Conservation (phyloP, 2,113 vertebrate genomes). For the Urocolius indicus region DNA sequence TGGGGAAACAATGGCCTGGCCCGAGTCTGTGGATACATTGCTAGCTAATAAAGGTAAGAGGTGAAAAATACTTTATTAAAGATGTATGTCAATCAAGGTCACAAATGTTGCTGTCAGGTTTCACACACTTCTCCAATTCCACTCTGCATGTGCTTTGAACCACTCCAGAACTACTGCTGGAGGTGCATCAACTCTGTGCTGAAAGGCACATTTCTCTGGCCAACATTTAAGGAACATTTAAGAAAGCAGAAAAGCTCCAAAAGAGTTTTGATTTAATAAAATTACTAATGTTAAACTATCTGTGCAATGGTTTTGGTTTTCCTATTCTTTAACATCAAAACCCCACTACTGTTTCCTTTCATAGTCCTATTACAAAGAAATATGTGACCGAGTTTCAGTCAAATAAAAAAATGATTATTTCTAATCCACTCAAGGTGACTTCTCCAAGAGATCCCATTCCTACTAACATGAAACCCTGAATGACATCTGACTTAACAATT, state of each 20-base stretch:
- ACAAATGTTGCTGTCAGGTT: not conserved
- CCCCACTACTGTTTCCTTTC: fast-evolving
- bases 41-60: slow-evolving; percentile 90
- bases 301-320: not conserved
- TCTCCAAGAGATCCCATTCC: not conserved
- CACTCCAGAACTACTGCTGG: not conserved
- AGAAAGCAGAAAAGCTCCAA: not conserved
- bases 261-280: not conserved
- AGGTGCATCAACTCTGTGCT: not conserved
- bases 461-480: not conserved
- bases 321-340: not conserved
- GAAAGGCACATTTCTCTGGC: not conserved
- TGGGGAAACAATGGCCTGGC: slow-evolving; percentile 82
- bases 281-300: not conserved
- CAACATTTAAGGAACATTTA: not conserved
- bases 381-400: not conserved
- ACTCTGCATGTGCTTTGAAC: fast-evolving
- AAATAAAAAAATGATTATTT: not conserved
- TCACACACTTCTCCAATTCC: not conserved
- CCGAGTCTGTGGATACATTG: slow-evolving; percentile 90
- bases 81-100: fast-evolving
- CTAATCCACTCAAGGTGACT: not conserved
- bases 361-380: not conserved
- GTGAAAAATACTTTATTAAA: not conserved
- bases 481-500: not conserved